Evolutionary conservation across 1,140 invertebrate species (phyloP).

Genomic region (Episyrphus balteatus): DNA sequence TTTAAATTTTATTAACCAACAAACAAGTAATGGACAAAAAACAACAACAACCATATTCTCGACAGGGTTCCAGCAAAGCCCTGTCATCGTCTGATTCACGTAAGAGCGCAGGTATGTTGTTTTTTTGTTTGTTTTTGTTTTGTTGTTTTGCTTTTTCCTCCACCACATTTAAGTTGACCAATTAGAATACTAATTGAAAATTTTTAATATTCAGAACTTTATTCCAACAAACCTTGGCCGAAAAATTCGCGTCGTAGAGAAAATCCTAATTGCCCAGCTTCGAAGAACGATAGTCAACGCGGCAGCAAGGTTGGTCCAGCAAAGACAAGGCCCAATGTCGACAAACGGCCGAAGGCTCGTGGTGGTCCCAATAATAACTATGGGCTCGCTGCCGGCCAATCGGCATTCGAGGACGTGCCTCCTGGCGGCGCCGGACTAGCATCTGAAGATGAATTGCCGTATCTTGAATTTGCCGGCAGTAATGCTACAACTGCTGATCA

Average conservation of each 20-base stretch:
- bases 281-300: constrained; percentile 20
- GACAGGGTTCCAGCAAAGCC: constrained; percentile 16
- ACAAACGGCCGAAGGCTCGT: constrained; percentile 28
- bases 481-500: constrained; percentile 15
- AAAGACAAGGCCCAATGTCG: constrained; percentile 30
- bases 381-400: constrained; percentile 10
- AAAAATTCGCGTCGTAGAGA: constrained; percentile 26
- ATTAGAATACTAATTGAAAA: neutral
- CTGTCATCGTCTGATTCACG: constrained; percentile 21
- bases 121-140: neutral
- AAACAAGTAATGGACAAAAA: constrained; percentile 18
- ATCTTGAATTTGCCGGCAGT: neutral
- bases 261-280: constrained; percentile 14
- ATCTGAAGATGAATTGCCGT: neutral
- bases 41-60: constrained; percentile 24
- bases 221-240: constrained; percentile 20
- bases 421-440: constrained; percentile 25
- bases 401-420: constrained; percentile 13
- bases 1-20: constrained; percentile 12
- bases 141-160: too few species aligned
- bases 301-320: constrained; percentile 10
- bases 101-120: constrained; percentile 20
- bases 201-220: constrained; percentile 15
- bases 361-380: constrained; percentile 7
- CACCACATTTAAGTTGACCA: neutral